These are phyloP conservation scores for Barbus barbus DNA, from an alignment of 2,113 vertebrate species.

Conservation along the genomic window DNA sequence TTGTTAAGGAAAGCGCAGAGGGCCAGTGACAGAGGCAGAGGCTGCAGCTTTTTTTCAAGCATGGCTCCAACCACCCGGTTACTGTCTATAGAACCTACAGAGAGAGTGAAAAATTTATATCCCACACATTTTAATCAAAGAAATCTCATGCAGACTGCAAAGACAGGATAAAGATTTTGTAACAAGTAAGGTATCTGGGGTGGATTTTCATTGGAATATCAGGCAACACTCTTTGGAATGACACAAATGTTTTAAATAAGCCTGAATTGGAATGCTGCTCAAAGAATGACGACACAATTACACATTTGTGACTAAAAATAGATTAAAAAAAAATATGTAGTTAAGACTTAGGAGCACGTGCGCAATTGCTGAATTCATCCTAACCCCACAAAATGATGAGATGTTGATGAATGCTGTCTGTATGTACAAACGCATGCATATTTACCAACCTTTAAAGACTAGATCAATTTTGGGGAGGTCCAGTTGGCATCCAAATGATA, in stretches of 20 bases:
- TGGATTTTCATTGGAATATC: neutral
- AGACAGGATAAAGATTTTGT: neutral
- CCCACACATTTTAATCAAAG: neutral
- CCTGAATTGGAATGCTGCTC: neutral
- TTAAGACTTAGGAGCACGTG: too few species aligned
- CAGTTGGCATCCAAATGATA: constrained; percentile 86
- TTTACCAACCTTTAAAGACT: constrained; percentile 82
- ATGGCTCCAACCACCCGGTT: constrained; percentile 87
- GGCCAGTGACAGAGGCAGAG: constrained; percentile 83
- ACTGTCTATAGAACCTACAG: constrained; percentile 84
- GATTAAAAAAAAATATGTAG: too few species aligned
- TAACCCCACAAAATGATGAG: too few species aligned
- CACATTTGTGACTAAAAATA: neutral
- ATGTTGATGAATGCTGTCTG: neutral
- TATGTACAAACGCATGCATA: neutral
- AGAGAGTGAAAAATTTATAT: neutral
- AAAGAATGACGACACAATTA: neutral
- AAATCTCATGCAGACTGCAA: neutral
- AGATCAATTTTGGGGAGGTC: constrained; percentile 87
- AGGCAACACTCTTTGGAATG: neutral
- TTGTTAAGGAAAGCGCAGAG: constrained; percentile 89
- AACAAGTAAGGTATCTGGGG: neutral
- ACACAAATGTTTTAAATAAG: neutral
- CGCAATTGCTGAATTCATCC: neutral
- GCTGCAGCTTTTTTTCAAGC: constrained; percentile 86